A percentile compares a stretch with the other conserved stretches of the same genome.
Evolutionary conservation across 2,113 vertebrate genomes (phyloP).

Genomic region (Rhinolophus sinicus): DNA sequence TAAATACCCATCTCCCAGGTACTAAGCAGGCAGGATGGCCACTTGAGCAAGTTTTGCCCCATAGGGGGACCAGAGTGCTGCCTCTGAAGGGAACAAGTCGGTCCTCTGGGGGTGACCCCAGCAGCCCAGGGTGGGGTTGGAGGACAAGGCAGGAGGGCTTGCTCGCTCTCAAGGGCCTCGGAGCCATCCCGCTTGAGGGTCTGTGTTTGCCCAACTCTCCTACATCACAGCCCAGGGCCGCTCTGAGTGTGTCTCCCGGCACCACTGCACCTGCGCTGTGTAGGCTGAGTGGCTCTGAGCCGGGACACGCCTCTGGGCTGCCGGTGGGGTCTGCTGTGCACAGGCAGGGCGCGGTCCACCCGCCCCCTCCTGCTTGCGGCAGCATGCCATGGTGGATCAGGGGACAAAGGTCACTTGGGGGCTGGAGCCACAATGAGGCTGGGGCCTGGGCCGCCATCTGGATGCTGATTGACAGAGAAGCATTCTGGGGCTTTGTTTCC

Average conservation of each 20-base stretch:
- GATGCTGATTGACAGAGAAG: fast-evolving
- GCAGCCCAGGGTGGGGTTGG: neutral
- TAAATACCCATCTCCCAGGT: fast-evolving
- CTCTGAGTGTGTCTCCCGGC: fast-evolving
- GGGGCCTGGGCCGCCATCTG: neutral
- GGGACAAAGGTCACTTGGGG: neutral
- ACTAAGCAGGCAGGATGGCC: neutral
- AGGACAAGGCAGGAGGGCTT: neutral
- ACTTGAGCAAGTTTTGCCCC: fast-evolving
- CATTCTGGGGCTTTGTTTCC: neutral
- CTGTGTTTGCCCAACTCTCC: fast-evolving
- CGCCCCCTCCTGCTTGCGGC: neutral
- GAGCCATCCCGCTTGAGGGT: neutral
- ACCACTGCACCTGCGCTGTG: no score
- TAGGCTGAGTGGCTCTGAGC: neutral
- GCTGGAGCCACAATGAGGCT: neutral
- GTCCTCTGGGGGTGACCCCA: fast-evolving
- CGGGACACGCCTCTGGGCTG: neutral
- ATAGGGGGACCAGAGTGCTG: neutral
- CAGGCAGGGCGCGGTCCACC: neutral
- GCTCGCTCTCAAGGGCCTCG: neutral
- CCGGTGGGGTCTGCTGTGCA: neutral
- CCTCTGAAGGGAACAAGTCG: neutral
- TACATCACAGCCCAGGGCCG: neutral
- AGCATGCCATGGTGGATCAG: neutral